phyloP scores from a whole-genome alignment of 2,888 invertebrate species.

The Orthosia incerta region DNA sequence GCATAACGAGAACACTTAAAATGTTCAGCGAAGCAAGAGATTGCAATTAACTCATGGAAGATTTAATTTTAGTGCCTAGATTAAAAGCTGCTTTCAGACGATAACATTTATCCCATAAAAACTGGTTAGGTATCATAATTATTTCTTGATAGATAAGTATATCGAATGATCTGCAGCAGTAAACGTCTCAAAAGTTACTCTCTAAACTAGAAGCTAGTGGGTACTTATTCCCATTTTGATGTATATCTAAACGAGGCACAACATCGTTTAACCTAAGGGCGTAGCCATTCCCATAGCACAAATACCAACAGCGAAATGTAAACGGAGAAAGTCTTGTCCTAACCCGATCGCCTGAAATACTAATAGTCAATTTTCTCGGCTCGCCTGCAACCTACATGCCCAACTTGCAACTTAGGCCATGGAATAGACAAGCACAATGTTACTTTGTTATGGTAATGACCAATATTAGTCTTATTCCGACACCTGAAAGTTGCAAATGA shows the following conservation, averaged over 20 bases:
- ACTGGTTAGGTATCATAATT: constrained; percentile 20
- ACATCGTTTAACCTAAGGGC: constrained; percentile 79
- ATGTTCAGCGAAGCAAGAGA: constrained; percentile 55
- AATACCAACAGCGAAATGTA: constrained; percentile 85
- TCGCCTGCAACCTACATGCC: constrained; percentile 67
- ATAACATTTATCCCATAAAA: constrained; percentile 35
- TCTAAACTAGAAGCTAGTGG: constrained; percentile 19
- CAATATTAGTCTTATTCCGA: background rate
- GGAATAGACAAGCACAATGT: constrained; percentile 18
- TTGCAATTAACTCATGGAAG: constrained; percentile 52
- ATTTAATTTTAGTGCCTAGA: constrained; percentile 54
- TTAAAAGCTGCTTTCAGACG: constrained; percentile 34
- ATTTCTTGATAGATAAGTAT: constrained; percentile 18
- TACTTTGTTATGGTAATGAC: background rate
- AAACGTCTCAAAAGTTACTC: constrained; percentile 21
- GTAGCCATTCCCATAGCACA: constrained; percentile 83
- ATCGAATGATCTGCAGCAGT: constrained; percentile 13
- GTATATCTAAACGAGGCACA: constrained; percentile 73
- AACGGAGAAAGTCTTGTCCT: constrained; percentile 86
- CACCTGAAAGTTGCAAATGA: too few relatives aligned
- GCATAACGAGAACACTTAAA: constrained; percentile 45
- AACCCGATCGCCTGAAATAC: constrained; percentile 83
- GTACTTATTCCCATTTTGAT: constrained; percentile 49
- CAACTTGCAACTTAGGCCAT: constrained; percentile 58
- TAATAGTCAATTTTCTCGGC: constrained; percentile 68